Conservation (phyloP, 2,113 vertebrate genomes). For the Montifringilla adamsi region DNA sequence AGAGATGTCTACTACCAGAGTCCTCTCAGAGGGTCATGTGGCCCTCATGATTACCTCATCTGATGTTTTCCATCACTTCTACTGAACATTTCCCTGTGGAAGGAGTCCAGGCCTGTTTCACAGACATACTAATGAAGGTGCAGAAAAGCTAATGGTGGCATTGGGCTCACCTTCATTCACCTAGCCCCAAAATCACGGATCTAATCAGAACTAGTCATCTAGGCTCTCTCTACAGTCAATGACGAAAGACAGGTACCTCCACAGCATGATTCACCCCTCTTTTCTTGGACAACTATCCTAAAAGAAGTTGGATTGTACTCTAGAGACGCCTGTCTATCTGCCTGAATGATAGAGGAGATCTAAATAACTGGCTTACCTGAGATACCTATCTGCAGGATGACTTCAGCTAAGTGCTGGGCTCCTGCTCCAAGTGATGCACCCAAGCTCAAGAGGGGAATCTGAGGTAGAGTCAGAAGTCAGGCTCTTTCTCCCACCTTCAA, state of each 20-base stretch:
- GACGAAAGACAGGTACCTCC: not conserved
- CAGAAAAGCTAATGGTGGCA: not conserved
- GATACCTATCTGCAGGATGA: not conserved
- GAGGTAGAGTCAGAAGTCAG: not conserved
- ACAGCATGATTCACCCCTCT: not conserved
- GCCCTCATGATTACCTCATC: not conserved
- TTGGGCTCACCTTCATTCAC: not conserved
- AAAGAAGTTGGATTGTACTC: not conserved
- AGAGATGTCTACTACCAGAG: not conserved
- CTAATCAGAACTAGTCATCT: slow-evolving; percentile 33
- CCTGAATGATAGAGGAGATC: not conserved
- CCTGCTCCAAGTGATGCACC: not conserved
- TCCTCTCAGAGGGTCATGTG: not conserved
- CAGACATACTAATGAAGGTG: not conserved
- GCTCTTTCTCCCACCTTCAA: not conserved
- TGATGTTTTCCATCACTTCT: not conserved
- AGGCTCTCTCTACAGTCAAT: not conserved
- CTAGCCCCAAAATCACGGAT: not conserved
- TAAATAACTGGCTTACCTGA: slow-evolving; percentile 3
- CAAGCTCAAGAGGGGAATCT: not conserved
- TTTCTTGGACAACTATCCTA: slow-evolving; percentile 19
- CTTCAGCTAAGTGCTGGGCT: not conserved
- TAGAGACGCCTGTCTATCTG: not conserved
- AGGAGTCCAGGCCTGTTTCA: not conserved
- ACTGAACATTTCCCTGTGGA: fast-evolving